Evolutionary conservation across 2,113 vertebrate genomes (phyloP).

Genomic region (Micronisus gabar): DNA sequence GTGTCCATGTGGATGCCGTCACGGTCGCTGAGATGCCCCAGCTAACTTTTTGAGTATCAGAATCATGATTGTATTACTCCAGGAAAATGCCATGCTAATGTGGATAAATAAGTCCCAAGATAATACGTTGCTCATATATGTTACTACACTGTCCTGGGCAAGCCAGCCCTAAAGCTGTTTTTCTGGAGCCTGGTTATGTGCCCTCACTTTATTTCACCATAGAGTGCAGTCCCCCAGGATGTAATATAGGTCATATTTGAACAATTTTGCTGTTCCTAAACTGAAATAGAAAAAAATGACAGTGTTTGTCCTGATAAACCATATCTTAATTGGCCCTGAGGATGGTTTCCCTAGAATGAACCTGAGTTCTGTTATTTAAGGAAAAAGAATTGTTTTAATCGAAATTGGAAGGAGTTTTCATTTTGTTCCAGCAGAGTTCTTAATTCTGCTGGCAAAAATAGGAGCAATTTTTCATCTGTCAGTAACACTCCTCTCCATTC

Average conservation of each 20-base stretch:
- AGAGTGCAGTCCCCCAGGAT: background rate
- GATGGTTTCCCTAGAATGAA: background rate
- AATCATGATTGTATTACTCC: background rate
- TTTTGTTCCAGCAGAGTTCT: conserved; percentile 12
- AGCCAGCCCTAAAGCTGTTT: background rate
- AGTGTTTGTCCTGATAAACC: background rate
- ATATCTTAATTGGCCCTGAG: background rate
- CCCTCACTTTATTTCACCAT: background rate
- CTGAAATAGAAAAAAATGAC: background rate
- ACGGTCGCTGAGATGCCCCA: background rate
- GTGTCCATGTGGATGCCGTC: background rate
- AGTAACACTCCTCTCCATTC: background rate
- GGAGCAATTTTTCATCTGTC: conserved; percentile 36
- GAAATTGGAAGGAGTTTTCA: background rate
- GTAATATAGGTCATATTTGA: background rate
- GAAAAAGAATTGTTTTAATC: background rate
- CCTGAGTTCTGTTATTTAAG: background rate
- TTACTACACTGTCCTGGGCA: background rate
- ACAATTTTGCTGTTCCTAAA: background rate
- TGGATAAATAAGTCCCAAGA: background rate
- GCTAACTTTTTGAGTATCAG: background rate
- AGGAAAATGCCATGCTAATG: background rate
- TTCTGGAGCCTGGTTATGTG: background rate
- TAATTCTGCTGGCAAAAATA: conserved; percentile 31
- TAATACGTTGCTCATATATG: background rate